Percentiles rank a stretch among this genome's conserved stretches.
phyloP scores from a whole-genome alignment of 2,888 invertebrate species.

The Nematopogon swammerdamellus region DNA sequence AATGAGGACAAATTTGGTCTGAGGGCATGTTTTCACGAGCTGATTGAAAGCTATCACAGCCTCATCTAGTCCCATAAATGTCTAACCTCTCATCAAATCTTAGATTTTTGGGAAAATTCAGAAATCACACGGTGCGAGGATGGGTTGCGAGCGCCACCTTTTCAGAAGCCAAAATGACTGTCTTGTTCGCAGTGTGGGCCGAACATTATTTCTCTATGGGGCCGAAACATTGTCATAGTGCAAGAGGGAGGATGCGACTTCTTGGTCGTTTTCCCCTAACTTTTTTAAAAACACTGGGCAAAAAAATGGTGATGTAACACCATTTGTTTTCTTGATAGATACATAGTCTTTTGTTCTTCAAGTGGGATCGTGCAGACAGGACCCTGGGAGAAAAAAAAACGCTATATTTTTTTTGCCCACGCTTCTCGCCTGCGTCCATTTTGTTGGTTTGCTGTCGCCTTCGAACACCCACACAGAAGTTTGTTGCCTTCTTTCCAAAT shows the following conservation, averaged over 20 bases:
- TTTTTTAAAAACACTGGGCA: constrained; percentile 2
- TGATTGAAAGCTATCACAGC: too few species aligned
- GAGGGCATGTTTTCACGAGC: too few species aligned
- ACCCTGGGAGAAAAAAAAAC: constrained; percentile 4
- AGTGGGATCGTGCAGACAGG: constrained; percentile 2
- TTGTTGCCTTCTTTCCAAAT: constrained; percentile 1
- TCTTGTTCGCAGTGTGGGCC: too few species aligned
- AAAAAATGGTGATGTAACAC: constrained; percentile 3
- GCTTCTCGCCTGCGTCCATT: constrained; percentile 2
- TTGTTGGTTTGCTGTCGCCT: constrained; percentile 4
- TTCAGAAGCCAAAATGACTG: too few species aligned
- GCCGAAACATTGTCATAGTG: too few species aligned
- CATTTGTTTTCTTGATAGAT: background rate
- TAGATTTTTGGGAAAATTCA: too few species aligned
- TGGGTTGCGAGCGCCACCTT: too few species aligned
- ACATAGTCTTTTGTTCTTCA: constrained; percentile 4
- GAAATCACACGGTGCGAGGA: too few species aligned
- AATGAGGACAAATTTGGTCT: too few species aligned
- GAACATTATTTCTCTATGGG: too few species aligned
- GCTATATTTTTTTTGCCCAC: background rate
- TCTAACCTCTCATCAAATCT: too few species aligned
- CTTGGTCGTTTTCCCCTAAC: constrained; percentile 3
- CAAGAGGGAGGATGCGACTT: background rate
- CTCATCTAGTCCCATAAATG: too few species aligned
- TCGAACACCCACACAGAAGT: constrained; percentile 2